Conservation (phyloP, 2,888 invertebrate species). For the Diaphora mendica region DNA sequence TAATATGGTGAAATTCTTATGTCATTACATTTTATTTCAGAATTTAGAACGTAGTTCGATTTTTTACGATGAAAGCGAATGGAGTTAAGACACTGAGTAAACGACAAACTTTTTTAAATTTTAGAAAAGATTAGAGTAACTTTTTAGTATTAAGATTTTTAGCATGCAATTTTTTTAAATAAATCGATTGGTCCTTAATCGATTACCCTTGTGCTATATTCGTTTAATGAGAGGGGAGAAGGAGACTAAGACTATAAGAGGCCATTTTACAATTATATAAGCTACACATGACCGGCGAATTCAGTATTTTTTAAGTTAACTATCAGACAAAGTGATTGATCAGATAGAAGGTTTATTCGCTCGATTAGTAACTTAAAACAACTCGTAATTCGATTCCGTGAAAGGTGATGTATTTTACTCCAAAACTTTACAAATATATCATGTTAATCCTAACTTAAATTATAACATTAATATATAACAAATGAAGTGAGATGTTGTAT, state of each 20-base stretch:
- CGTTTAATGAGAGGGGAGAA: neutral
- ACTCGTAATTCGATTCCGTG: neutral
- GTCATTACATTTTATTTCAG: neutral
- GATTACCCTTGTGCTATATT: neutral
- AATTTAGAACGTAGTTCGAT: too few species aligned
- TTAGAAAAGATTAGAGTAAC: too few species aligned
- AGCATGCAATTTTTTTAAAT: neutral
- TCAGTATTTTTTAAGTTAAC: neutral
- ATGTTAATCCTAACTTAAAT: neutral
- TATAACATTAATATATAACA: constrained; percentile 25
- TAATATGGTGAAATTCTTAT: neutral
- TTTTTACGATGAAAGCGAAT: neutral
- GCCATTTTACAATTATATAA: neutral
- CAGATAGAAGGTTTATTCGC: neutral
- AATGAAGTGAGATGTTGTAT: constrained; percentile 34
- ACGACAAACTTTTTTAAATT: too few species aligned
- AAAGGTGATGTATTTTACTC: neutral
- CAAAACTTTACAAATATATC: neutral
- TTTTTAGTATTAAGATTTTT: too few species aligned
- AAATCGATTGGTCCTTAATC: neutral
- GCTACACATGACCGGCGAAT: neutral
- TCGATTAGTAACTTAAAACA: neutral
- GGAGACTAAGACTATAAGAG: neutral
- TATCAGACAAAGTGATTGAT: neutral
- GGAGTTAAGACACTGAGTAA: too few species aligned